A percentile compares a stretch with the other conserved stretches of the same genome.
These are phyloP conservation scores for Vanacampus margaritifer DNA, from an alignment of 2,113 vertebrate genomes.

Conservation along the genomic window DNA sequence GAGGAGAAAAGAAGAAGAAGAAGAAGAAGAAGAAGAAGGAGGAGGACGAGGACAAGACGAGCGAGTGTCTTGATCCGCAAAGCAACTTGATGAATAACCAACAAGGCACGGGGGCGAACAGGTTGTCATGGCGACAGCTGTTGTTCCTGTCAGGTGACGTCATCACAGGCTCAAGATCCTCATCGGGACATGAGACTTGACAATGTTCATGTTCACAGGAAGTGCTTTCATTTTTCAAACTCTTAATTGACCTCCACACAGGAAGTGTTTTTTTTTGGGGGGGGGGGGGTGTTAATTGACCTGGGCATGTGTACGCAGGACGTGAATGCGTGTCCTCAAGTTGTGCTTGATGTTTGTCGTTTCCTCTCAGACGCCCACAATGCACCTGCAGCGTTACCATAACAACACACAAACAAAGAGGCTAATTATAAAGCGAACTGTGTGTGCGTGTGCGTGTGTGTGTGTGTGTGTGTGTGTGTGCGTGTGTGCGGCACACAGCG, in stretches of 20 bases:
- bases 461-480: background rate
- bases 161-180: background rate
- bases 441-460: background rate
- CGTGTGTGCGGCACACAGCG: constrained; percentile 52
- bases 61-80: too few relatives aligned
- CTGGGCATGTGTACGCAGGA: too few relatives aligned
- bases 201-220: too few relatives aligned
- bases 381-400: constrained; percentile 47
- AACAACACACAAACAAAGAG: constrained; percentile 36
- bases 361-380: constrained; percentile 30
- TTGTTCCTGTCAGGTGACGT: constrained; percentile 12
- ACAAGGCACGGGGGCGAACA: constrained; percentile 5
- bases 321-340: too few relatives aligned
- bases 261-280: background rate
- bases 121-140: constrained; percentile 34
- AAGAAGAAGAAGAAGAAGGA: background rate
- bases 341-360: constrained; percentile 12
- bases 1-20: constrained; percentile 47
- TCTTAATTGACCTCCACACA: background rate
- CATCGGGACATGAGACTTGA: background rate
- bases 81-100: background rate
- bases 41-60: background rate
- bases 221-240: background rate
- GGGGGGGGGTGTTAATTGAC: too few relatives aligned
- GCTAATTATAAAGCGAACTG: constrained; percentile 31